Evolutionary conservation across 2,797 vertebrate genomes (phyloP), one percentile per base, ranked within the genome.

Genomic region (Calcarius lapponicus): DNA sequence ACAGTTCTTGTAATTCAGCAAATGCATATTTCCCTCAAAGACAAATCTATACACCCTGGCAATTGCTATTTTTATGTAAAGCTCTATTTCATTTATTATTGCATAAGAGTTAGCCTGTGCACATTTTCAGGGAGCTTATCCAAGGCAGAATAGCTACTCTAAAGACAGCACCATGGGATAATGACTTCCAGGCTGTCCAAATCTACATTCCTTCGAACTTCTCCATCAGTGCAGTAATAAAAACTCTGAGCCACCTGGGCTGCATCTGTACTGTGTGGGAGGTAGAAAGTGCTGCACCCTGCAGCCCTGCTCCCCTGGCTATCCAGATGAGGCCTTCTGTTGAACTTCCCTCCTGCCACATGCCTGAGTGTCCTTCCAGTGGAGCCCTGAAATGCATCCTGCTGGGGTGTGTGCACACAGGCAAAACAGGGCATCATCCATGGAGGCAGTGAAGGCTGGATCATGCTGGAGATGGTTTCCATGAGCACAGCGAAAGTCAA

Each of bases 181-280:
- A 96, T 78, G 95, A 85, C 54, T 95, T 93, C 90, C 95, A 96
- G 95, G 67, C 86, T 83, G 61, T 90, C 88, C 90, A 90, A 75
- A 92, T 38, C 88, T 88, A 73, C 66, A 88, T 95, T 94, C 66
- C 92, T 95, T 96, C 76, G 74, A 93, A 67, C 43, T 92, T 86
- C 93, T 94, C 76, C 29, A 64, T 61, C 69, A 67, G 29, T 32
- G 76, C 48, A 50, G 45, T 38, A 71, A 83, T 57, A 80, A 88
- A 90, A 87, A 16, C 29, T 40, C 65, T 61, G 72, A 93, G 80
- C 80, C 96, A 96, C 96, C 90, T 96, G 96, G 95, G 70, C 70
- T 84, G 76, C 93, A 95, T 96, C 92, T 96, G 95, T 74, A 31
- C 83, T 84, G 73, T 65, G 92, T 96, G 96, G 95, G 96, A 94